Evolutionary conservation across 2,888 invertebrate genomes (phyloP), one percentile per base, ranked within the genome.

Genomic region (Torymus auratus): DNA sequence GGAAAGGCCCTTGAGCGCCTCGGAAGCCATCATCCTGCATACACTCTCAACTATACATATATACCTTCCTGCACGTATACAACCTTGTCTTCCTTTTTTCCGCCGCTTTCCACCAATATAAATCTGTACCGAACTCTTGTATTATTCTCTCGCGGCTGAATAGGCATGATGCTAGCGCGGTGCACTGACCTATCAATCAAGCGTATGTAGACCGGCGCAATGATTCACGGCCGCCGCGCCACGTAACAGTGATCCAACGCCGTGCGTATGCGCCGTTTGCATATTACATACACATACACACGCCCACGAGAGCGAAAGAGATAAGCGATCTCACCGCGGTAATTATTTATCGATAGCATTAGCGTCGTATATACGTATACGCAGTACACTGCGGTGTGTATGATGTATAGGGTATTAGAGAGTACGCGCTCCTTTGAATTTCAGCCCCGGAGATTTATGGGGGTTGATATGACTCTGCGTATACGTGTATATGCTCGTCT

Each of bases 141-240:
- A 52, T 13, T 14, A 2, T 69, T 13, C n/a, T 52, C 28, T 13
- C 11, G 2, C 50, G 60, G 0, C 60, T 4, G 71, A 41, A 52
- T 23, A 17, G 12, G 10, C 52, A 14, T 20, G 17, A n/a, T n/a
- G 17, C 12, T 0, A 11, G 28, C 52, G n/a, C 17, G 67, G 64
- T 68, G 72, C 77, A 73, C 56, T 67, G 80, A 73, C 67, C 67
- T 73, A 73, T 81, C 80, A 69, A 81, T 81, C 77, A 72, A 72
- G 76, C 52, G 69, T 75, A 20, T 41, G 41, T 70, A 68, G 58
- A 65, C 69, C 28, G n/a, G 41, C 61, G 41, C 41, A 52, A 52
- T 69, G 76, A 76, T 71, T 71, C 75, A 76, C n/a, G 64, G 64
- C 15, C 58, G 72, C 70, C 55, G n/a, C 20, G 58, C 61, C 53